Evolutionary conservation across 1,140 invertebrate genomes (phyloP), one percentile per base, ranked within the genome.

Genomic region (Venustaconcha ellipsiformis): DNA sequence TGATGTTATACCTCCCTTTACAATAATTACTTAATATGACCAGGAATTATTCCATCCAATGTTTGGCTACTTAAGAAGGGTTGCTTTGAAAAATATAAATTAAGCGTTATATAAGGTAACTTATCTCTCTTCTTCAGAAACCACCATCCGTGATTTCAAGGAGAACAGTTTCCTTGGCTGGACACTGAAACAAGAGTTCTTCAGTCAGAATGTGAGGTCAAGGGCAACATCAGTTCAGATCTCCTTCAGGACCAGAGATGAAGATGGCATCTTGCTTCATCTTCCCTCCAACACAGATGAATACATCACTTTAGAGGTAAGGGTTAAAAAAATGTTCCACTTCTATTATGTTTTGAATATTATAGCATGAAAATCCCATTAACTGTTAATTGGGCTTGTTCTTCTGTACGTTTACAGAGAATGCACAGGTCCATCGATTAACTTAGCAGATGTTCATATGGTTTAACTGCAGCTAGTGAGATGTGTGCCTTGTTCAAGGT

Each of bases 151-250:
- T 80, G 88, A 98, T 95, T 72, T 99, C 88, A 94, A 96, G 86
- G 93, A 94, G 0, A 95, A 96, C 86, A 97, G 96, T 81, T 99
- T 98, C 89, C 95, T 99, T 11, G 97, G 97, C 86, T 99, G 98
- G 89, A 96, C 96, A 1, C 90, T 99, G 5, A 97, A 87, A 64
- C 78, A 83, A 65, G 74, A 95, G 64, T 98, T 99, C 37, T 84
- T 84, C 65, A 78, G 82, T 59, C 74, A 67, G 1, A 37, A 77
- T 0, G 70, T 78, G n/a, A 73, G 80, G 23, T 23, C 75, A 3
- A 60, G 76, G 57, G 72, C 81, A 18, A 74, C 83, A 57, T 76
- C 83, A 17, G 18, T 87, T 17, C 78, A 84, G 68, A 94, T 99
- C 74, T 96, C 98, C 87, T 88, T 99, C 57, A 92, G 98, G 80